phyloP scores from a whole-genome alignment of 2,113 vertebrate genomes.

The Tachysurus fulvidraco region DNA sequence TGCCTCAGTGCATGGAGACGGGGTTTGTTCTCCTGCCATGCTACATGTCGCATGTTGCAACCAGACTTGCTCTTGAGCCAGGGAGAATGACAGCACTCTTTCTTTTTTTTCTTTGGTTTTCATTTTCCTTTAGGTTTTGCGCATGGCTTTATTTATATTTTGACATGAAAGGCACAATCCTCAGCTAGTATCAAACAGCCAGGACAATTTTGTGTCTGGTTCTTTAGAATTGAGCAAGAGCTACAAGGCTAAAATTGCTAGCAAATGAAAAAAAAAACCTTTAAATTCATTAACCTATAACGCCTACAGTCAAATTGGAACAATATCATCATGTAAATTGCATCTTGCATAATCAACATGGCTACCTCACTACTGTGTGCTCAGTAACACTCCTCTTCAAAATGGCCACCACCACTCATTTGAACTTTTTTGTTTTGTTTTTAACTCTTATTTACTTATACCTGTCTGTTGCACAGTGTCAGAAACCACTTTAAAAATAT shows the following conservation, averaged over 20 bases:
- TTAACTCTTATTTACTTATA: neutral
- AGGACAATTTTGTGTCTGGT: neutral
- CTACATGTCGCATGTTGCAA: constrained; percentile 51
- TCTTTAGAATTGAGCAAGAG: neutral
- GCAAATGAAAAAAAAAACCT: neutral
- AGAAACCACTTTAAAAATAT: neutral
- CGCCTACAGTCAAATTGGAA: neutral
- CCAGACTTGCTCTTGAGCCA: constrained; percentile 51
- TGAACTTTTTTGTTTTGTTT: neutral
- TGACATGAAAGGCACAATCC: neutral
- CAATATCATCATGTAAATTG: neutral
- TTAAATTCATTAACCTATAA: neutral
- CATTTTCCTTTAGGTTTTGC: no score
- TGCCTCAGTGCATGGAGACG: constrained; percentile 32
- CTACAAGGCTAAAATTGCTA: neutral
- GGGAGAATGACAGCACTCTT: constrained; percentile 25
- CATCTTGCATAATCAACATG: no score
- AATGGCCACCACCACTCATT: neutral
- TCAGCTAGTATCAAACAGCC: neutral
- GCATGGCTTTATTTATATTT: neutral
- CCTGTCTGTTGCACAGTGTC: neutral
- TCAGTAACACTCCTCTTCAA: neutral
- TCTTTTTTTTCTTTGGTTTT: neutral
- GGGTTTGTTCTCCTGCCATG: constrained; percentile 29
- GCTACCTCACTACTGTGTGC: neutral